Percentiles rank a stretch among this genome's conserved stretches.
These are phyloP conservation scores for Zele albiditarsus DNA, from an alignment of 2,888 invertebrate genomes.

Conservation along the genomic window DNA sequence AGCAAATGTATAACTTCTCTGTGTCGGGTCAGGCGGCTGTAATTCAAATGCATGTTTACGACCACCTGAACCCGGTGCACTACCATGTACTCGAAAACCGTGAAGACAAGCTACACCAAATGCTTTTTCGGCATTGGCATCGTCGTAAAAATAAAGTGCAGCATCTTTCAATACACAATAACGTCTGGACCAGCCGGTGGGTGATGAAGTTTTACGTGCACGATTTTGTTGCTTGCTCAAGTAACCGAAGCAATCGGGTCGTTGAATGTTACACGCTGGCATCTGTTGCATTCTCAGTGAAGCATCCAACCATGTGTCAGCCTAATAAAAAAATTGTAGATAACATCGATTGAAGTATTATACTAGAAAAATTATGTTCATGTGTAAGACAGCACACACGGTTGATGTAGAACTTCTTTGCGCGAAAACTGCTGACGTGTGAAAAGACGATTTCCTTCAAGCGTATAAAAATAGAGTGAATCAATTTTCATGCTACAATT, in stretches of 20 bases:
- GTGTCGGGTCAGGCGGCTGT: conserved; percentile 88
- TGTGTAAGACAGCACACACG: too few species aligned
- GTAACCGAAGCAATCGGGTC: conserved; percentile 95
- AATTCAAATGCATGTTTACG: conserved; percentile 94
- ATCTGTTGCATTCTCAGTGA: conserved; percentile 87
- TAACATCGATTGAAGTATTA: too few species aligned
- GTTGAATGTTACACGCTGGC: conserved; percentile 84
- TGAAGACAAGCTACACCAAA: conserved; percentile 95
- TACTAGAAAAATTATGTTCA: too few species aligned
- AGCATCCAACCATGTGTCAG: conserved; percentile 82
- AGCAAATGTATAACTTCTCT: conserved; percentile 92
- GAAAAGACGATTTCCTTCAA: too few species aligned
- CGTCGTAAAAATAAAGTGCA: conserved; percentile 94
- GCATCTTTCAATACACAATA: conserved; percentile 97
- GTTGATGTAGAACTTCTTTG: too few species aligned
- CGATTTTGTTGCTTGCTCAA: conserved; percentile 82
- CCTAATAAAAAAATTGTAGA: conserved; percentile 60
- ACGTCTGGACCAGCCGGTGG: conserved; percentile 92
- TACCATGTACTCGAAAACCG: conserved; percentile 92
- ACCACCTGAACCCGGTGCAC: conserved; percentile 82
- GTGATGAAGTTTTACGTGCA: conserved; percentile 79
- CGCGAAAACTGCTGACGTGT: too few species aligned
- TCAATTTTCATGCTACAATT: too few species aligned
- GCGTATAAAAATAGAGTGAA: too few species aligned
- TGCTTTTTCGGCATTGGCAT: conserved; percentile 89